These are phyloP conservation scores for Eulimnadia texana DNA, from an alignment of 1,140 invertebrate species.

Conservation along the genomic window DNA sequence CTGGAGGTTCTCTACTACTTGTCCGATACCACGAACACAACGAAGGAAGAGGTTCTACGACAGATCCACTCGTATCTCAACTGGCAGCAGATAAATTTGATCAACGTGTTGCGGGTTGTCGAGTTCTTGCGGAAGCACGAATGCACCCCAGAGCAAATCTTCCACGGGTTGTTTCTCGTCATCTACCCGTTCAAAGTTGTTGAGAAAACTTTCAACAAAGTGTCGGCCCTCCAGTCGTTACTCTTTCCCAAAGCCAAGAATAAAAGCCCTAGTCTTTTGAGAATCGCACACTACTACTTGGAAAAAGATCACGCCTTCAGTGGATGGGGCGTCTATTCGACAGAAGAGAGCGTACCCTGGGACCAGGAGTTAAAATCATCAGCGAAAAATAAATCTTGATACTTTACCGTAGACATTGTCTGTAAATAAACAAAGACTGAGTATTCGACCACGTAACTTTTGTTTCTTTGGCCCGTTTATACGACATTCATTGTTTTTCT, in stretches of 20 bases:
- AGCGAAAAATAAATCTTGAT: background rate
- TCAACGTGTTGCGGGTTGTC: constrained; percentile 2
- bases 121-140: background rate
- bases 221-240: background rate
- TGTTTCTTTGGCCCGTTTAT: no score
- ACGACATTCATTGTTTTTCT: no score
- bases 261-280: background rate
- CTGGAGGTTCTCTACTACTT: background rate
- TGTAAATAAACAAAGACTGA: background rate
- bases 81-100: background rate
- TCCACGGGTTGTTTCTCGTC: constrained; percentile 5
- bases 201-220: background rate
- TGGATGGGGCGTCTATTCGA: constrained; percentile 5
- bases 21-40: background rate
- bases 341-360: background rate
- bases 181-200: constrained; percentile 8
- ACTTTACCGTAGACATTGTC: background rate
- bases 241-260: background rate
- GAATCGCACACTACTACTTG: constrained; percentile 2
- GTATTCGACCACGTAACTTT: no score
- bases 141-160: constrained; percentile 10
- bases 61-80: background rate
- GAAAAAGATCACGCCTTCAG: constrained; percentile 9
- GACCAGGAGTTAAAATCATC: background rate
- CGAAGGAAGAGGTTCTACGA: background rate